phyloP scores from a whole-genome alignment of 2,113 vertebrate genomes.

The Caranx ignobilis region DNA sequence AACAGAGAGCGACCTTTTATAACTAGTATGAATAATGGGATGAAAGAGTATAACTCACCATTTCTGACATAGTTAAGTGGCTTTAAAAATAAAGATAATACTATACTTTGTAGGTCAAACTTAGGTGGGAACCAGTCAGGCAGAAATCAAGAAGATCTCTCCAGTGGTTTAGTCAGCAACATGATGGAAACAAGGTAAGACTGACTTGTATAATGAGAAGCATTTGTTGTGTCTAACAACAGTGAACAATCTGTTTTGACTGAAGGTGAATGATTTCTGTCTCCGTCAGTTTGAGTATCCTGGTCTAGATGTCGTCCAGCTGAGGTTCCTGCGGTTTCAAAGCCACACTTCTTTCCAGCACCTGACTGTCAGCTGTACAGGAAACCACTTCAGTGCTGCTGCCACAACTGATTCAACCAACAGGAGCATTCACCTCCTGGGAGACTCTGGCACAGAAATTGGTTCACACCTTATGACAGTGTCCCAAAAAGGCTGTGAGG shows the following conservation, averaged over 20 bases:
- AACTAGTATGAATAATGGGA: background rate
- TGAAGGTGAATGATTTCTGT: constrained; percentile 2
- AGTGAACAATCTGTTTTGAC: background rate
- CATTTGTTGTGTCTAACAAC: background rate
- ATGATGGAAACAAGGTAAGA: constrained; percentile 67
- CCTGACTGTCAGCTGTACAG: constrained; percentile 70
- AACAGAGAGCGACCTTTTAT: background rate
- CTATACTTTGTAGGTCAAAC: constrained; percentile 64
- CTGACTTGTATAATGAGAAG: background rate
- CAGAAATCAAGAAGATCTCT: constrained; percentile 20
- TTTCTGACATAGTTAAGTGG: background rate
- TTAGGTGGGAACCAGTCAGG: constrained; percentile 45
- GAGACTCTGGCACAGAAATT: constrained; percentile 76
- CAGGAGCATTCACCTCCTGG: constrained; percentile 66
- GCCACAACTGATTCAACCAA: constrained; percentile 1
- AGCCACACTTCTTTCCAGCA: constrained; percentile 79
- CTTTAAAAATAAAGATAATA: background rate
- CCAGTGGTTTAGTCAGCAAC: constrained; percentile 69
- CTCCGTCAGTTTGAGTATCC: constrained; percentile 78
- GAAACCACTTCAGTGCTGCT: constrained; percentile 11
- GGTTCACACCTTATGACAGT: constrained; percentile 55
- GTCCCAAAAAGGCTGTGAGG: constrained; percentile 68
- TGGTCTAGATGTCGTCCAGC: constrained; percentile 81
- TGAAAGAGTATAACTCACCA: background rate
- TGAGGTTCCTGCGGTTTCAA: constrained; percentile 84